These are phyloP conservation scores for Rhinoraja longicauda DNA, from an alignment of 2,797 vertebrate species.

Conservation along the genomic window DNA sequence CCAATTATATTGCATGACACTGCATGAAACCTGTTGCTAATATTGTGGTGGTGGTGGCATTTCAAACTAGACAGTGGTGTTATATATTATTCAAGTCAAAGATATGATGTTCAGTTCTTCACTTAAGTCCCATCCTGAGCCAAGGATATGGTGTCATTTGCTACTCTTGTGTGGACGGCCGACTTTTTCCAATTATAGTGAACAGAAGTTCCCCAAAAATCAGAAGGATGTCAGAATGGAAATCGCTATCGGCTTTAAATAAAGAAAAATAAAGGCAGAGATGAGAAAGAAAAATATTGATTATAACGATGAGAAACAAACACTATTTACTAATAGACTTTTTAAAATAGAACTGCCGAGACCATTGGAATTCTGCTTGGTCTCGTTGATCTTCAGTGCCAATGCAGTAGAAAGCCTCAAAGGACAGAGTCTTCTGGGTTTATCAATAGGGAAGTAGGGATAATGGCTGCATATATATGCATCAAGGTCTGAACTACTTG, in stretches of 20 bases:
- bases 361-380: background rate
- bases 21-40: background rate
- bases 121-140: too few relatives aligned
- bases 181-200: background rate
- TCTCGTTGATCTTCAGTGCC: background rate
- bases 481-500: background rate
- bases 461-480: background rate
- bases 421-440: background rate
- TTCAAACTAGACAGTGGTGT: background rate
- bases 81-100: constrained; percentile 28
- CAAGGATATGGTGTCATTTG: background rate
- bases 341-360: background rate
- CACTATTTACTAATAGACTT: background rate
- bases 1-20: background rate
- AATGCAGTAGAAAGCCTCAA: background rate
- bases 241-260: background rate
- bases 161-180: background rate
- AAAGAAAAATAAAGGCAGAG: background rate
- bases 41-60: background rate
- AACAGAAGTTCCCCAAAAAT: background rate
- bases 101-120: background rate
- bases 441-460: background rate
- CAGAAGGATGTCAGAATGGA: too few relatives aligned
- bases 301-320: background rate
- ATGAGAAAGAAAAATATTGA: background rate